Evolutionary conservation across 2,113 vertebrate genomes (phyloP), one percentile per base, ranked within the genome.

Genomic region (Brienomyrus brachyistius): DNA sequence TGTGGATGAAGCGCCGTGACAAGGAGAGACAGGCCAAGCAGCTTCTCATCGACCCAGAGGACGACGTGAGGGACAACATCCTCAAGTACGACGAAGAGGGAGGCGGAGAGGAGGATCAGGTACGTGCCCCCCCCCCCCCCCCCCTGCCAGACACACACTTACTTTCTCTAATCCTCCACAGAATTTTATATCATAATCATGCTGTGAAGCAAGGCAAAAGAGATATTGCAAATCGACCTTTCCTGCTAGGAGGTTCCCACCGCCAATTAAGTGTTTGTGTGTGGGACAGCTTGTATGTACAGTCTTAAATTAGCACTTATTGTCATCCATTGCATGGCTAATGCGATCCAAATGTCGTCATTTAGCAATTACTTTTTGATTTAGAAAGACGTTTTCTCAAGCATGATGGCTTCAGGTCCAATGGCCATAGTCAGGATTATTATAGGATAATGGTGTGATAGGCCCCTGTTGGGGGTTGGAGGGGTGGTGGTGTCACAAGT

Each of bases 11-110:
- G 91, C 97, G 98, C 77, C 95, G 98, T 62, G 98, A 99, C 92
- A 99, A 99, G 74, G 98, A 99, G 66, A 96, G 98, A 1, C 98
- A 98, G 92, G 98, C 98, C 92, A 99, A 99, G 94, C 98, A 99
- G 92, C 97, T 99, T 89, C 94, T 99, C 91, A 99, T 99, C 40
- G 98, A 99, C 92, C 98, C 98, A 0, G 98, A 99, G 93, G 96
- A 97, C 93, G 97, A 97, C 92, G 97, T 97, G 45, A 94, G 97
- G 89, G 97, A 97, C 93, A 97, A 97, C 90, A 97, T 97, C 90
- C 92, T 97, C 88, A 97, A 97, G 89, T 97, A 97, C 0, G 97
- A 97, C 59, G 97, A 97, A 92, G 97, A 97, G 94, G 97, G 97
- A n/a, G 97, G 97, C 89, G 97, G 97, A 91, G 97, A 97, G 92